Evolutionary conservation across 2,888 invertebrate genomes (phyloP).

Genomic region (Macropis europaea): DNA sequence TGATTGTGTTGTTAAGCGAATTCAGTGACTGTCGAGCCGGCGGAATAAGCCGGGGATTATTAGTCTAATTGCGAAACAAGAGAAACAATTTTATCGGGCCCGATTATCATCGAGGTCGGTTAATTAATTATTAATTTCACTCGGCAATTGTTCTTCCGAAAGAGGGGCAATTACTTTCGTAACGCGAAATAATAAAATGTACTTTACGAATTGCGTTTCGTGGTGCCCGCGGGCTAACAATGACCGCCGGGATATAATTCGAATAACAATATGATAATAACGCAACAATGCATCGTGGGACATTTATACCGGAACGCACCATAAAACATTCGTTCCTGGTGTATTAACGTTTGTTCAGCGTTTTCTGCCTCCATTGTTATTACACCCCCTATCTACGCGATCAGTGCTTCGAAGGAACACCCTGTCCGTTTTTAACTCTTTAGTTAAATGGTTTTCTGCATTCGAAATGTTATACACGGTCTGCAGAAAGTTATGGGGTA

Average conservation of each 20-base stretch:
- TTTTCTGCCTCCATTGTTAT: background rate
- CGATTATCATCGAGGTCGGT: background rate
- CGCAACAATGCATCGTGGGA: background rate
- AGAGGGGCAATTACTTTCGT: slow-evolving; percentile 7
- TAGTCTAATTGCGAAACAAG: background rate
- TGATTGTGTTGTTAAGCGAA: too few species aligned
- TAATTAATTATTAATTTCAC: slow-evolving; percentile 26
- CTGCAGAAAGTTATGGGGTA: too few species aligned
- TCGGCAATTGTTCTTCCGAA: background rate
- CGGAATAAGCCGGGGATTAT: background rate
- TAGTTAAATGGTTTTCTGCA: too few species aligned
- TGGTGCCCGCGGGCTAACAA: background rate
- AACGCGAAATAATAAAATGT: background rate
- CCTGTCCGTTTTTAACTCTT: too few species aligned
- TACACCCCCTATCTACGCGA: too few species aligned
- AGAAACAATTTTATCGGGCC: too few species aligned
- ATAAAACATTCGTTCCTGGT: background rate
- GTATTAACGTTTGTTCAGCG: background rate
- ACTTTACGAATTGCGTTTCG: slow-evolving; percentile 5
- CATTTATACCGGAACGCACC: background rate
- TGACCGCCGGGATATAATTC: slow-evolving; percentile 4
- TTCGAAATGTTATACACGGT: too few species aligned
- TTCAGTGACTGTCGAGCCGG: too few species aligned
- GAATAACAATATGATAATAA: slow-evolving; percentile 20
- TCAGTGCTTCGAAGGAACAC: background rate